Evolutionary conservation across 2,113 vertebrate genomes (phyloP), one percentile per base, ranked within the genome.

Genomic region (Rhinopomastus cyanomelas): DNA sequence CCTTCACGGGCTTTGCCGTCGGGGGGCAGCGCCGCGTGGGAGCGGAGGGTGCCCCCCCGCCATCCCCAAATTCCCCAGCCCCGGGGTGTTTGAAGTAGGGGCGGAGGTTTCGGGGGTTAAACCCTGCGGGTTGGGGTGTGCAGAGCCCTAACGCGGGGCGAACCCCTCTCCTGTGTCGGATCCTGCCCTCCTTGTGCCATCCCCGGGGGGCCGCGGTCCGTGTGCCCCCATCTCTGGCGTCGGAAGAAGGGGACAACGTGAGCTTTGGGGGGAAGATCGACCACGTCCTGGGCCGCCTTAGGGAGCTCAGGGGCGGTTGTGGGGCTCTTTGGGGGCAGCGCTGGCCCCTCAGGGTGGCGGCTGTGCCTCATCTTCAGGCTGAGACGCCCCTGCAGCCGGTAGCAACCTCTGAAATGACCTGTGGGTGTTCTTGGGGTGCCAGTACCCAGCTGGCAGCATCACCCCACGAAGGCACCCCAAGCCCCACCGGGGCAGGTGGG

Each of bases 11-110:
- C 59, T 57, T 16, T 49, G 60, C 81, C 55, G 61, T 9, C 76
- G 68, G 68, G 65, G 69, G 55, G 48, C 92, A 59, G 39, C 39
- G 39, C 39, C 92, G 76, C 76, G 83, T 75, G 84, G 87, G 79
- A 87, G 69, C 74, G 12, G 48, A 17, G 42, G 39, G 39, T 42
- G n/a, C n/a, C n/a, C n/a, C n/a, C n/a, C n/a, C n/a, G n/a, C n/a
- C n/a, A n/a, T n/a, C n/a, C n/a, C n/a, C n/a, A n/a, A n/a, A n/a
- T n/a, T n/a, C n/a, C n/a, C n/a, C n/a, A n/a, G n/a, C n/a, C n/a
- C n/a, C n/a, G n/a, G n/a, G n/a, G n/a, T n/a, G n/a, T n/a, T n/a
- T n/a, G n/a, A n/a, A n/a, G n/a, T n/a, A n/a, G 39, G 39, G 15
- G 39, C 39, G 15, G 39, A 42, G 39, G 39, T 42, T 42, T 42